Conservation (phyloP, 2,888 invertebrate genomes). For the Subacronicta megacephala region DNA sequence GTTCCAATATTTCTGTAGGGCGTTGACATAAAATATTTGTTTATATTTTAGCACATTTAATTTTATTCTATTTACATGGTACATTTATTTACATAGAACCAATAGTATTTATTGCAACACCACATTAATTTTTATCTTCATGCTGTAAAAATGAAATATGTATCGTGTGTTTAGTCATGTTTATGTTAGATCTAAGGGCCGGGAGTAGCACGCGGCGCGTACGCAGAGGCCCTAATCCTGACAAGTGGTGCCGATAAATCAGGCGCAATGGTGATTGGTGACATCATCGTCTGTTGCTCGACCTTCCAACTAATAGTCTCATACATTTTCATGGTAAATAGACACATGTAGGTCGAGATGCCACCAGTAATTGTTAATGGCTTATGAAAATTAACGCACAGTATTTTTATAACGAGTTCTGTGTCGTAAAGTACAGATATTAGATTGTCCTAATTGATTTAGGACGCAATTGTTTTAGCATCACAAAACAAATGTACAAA, state of each 20-base stretch:
- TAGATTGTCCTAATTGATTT: conserved; percentile 50
- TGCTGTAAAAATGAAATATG: conserved; percentile 60
- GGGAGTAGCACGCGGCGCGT: conserved; percentile 8
- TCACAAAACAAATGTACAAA: conserved; percentile 23
- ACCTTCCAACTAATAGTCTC: conserved; percentile 82
- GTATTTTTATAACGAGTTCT: conserved; percentile 37
- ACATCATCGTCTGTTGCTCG: conserved; percentile 81
- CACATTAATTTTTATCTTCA: conserved; percentile 58
- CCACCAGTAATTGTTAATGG: conserved; percentile 74
- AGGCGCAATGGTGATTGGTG: conserved; percentile 78
- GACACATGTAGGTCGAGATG: conserved; percentile 71
- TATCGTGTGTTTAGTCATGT: conserved; percentile 53
- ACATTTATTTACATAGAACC: conserved; percentile 35
- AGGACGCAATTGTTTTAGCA: conserved; percentile 27
- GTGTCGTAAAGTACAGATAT: conserved; percentile 39
- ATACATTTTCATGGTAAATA: conserved; percentile 76
- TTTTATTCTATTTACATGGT: no score
- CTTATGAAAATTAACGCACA: conserved; percentile 65
- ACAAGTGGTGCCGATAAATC: conserved; percentile 81
- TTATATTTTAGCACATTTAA: conserved; percentile 22
- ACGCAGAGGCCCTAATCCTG: conserved; percentile 73
- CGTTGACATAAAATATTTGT: conserved; percentile 13
- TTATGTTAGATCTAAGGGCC: conserved; percentile 56
- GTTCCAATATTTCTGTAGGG: conserved; percentile 1
- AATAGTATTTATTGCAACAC: conserved; percentile 40